phyloP scores from a whole-genome alignment of 2,113 vertebrate genomes.

The Mesitornis unicolor region DNA sequence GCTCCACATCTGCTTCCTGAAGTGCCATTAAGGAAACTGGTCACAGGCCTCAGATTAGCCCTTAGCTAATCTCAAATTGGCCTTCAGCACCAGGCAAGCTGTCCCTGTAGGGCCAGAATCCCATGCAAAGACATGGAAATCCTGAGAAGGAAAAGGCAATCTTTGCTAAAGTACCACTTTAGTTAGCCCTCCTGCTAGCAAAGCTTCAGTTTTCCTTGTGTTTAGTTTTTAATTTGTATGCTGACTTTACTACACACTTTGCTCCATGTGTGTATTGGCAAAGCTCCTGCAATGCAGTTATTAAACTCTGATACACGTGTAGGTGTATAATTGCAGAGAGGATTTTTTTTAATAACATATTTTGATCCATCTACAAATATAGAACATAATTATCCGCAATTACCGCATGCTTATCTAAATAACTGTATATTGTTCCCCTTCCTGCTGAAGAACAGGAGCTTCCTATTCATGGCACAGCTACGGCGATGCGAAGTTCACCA shows the following conservation, averaged over 20 bases:
- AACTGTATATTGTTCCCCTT: not conserved
- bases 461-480: not conserved
- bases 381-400: not conserved
- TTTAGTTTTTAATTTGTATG: not conserved
- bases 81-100: not conserved
- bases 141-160: not conserved
- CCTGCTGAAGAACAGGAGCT: not conserved
- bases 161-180: not conserved
- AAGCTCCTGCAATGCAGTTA: not conserved
- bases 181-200: not conserved
- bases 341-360: not conserved
- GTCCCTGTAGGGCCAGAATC: not conserved
- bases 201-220: not conserved
- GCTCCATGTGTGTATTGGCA: not conserved
- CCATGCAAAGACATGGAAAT: not conserved
- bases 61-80: not conserved
- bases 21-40: not conserved
- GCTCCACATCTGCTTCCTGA: not conserved
- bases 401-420: not conserved
- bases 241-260: not conserved
- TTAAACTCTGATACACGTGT: conserved; percentile 14
- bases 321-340: conserved; percentile 36
- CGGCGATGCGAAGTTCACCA: not conserved
- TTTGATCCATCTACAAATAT: conserved; percentile 36
- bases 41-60: not conserved